Evolutionary conservation across 2,888 invertebrate species (phyloP), one percentile per base, ranked within the genome.

Genomic region (Myopa testacea): DNA sequence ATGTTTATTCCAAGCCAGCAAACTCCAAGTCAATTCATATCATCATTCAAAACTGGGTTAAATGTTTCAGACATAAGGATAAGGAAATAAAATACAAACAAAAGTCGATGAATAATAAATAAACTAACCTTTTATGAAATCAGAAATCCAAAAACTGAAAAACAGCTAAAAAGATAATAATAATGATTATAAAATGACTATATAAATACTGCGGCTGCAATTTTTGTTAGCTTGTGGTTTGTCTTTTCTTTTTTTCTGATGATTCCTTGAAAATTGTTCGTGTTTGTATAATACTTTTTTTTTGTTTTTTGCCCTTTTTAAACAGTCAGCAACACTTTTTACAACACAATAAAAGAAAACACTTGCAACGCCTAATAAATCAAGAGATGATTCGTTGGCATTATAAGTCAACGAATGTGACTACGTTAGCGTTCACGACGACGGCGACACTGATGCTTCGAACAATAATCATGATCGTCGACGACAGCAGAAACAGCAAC

Each of bases 21-120:
- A n/a, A n/a, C 50, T 55, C n/a, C 55, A 55, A 70, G 62, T 73
- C 73, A 73, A 40, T 16, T 73, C 63, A 63, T 73, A 73, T 73
- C 73, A 73, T 62, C 62, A 52, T 73, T 73, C 26, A 50, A 45
- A 50, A 50, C 6, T 2, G 50, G 19, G 14, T n/a, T 69, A 4
- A 69, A 69, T 19, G 16, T 63, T 14, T n/a, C n/a, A 72, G 40
- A 60, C 12, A 67, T 40, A 40, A n/a, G 38, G 4, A 37, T n/a
- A 50, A 26, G 26, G 19, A 62, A 62, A 62, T 26, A 62, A 62
- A 26, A 26, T n/a, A 19, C 16, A 14, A 2, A 70, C 34, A 16
- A 70, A 55, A 7, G 5, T 69, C 7, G 19, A 52, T 8, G n/a
- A 12, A 10, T 45, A 45, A 38, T 45, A 19, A 16, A 60, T 19